These are phyloP conservation scores for Drosophila micromelanica DNA, from an alignment of 1,140 invertebrate genomes.

Conservation along the genomic window DNA sequence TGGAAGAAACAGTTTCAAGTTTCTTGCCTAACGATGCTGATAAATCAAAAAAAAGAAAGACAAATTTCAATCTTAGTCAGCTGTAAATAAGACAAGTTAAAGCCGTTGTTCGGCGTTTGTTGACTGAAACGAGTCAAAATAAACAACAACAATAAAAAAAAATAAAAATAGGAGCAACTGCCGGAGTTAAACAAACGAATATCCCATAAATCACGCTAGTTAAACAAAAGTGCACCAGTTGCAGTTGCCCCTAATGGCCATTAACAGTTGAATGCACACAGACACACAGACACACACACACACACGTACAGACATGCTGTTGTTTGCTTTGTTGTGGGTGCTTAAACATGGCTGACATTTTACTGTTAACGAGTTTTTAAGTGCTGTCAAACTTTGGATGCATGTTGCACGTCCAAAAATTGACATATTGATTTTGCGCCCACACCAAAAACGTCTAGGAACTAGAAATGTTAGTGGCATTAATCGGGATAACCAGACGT, in stretches of 20 bases:
- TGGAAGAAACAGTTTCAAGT: not conserved
- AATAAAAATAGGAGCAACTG: not conserved
- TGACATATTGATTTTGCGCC: conserved; percentile 37
- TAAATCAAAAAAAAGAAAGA: not conserved
- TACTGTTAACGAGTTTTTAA: conserved; percentile 45
- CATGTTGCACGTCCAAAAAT: conserved; percentile 24
- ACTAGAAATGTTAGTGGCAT: not conserved
- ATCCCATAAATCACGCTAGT: conserved; percentile 30
- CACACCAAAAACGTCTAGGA: not conserved
- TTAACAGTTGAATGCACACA: conserved; percentile 20
- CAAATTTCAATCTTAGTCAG: not conserved
- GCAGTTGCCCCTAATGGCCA: conserved; percentile 14
- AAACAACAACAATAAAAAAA: not conserved
- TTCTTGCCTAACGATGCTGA: not conserved
- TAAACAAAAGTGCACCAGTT: conserved; percentile 30
- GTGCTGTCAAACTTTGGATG: conserved; percentile 38
- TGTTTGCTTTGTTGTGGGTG: conserved; percentile 20
- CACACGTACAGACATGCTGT: not conserved
- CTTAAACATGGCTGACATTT: conserved; percentile 38
- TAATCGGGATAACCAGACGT: not conserved
- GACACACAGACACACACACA: conserved; percentile 1
- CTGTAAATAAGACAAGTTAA: not conserved
- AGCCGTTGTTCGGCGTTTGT: conserved; percentile 4
- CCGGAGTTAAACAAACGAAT: conserved; percentile 10
- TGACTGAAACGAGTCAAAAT: conserved; percentile 9